Conservation (phyloP, 2,113 vertebrate genomes). For the Cinclus mexicanus region DNA sequence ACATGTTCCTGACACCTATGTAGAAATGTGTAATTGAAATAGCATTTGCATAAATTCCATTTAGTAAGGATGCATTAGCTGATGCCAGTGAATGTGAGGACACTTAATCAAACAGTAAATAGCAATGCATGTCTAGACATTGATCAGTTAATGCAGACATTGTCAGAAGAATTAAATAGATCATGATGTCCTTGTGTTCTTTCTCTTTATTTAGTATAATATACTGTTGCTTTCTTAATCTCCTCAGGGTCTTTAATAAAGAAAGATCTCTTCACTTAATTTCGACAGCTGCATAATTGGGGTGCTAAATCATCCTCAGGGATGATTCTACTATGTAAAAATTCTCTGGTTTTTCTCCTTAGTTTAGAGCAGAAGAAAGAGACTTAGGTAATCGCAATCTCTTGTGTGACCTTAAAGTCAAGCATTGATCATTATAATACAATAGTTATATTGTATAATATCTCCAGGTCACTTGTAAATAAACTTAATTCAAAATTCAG, state of each 20-base stretch:
- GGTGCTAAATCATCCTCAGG: constrained; percentile 33
- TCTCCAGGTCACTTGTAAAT: neutral
- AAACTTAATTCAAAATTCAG: neutral
- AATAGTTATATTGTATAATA: neutral
- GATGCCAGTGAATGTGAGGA: neutral
- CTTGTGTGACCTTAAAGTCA: neutral
- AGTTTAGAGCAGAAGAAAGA: neutral
- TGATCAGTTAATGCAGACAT: constrained; percentile 8
- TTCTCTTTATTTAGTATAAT: constrained; percentile 1
- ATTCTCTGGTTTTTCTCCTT: neutral
- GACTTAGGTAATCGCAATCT: neutral
- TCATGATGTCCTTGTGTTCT: neutral
- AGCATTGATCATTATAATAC: neutral
- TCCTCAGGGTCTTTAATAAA: constrained; percentile 2
- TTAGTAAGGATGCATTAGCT: neutral
- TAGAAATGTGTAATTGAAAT: neutral
- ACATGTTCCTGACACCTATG: neutral
- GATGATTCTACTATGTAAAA: neutral
- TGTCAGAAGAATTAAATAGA: constrained; percentile 8
- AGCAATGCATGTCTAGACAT: neutral
- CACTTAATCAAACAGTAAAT: constrained; percentile 27
- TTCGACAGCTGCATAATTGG: constrained; percentile 11
- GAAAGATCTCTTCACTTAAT: constrained; percentile 33
- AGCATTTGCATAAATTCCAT: constrained; percentile 23
- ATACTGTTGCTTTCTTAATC: constrained; percentile 1